These are phyloP conservation scores for Diachasmimorpha longicaudata DNA, from an alignment of 1,140 invertebrate genomes.

Conservation along the genomic window DNA sequence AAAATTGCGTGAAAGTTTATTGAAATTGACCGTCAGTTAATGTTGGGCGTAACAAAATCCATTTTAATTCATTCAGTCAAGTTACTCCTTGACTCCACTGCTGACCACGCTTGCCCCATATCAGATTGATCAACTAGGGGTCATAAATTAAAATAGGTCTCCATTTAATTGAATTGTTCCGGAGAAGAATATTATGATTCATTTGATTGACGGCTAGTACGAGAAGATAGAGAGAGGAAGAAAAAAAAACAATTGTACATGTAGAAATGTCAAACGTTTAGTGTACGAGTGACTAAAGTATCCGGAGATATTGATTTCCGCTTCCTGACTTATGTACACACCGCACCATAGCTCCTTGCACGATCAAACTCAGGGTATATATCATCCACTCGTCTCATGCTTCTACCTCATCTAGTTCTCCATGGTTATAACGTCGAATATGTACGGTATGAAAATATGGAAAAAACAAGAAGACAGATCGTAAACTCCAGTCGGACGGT, in stretches of 20 bases:
- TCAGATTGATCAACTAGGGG: neutral
- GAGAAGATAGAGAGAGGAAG: neutral
- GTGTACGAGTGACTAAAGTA: neutral
- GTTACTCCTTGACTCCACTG: no score
- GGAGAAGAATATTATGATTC: neutral
- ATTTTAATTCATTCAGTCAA: no score
- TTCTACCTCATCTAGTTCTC: neutral
- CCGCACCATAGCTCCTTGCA: neutral
- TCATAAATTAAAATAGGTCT: neutral
- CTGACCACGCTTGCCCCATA: no score
- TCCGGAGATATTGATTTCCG: conserved; percentile 31
- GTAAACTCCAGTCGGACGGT: no score
- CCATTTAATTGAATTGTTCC: neutral
- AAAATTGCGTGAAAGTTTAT: no score
- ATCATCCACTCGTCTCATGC: neutral
- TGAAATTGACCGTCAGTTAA: no score
- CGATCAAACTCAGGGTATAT: neutral
- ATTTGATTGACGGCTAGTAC: neutral
- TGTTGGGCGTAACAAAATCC: no score
- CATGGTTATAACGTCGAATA: neutral
- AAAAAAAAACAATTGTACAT: neutral
- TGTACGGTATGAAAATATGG: neutral
- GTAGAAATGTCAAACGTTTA: neutral
- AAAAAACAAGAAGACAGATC: neutral
- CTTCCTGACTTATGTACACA: conserved; percentile 14